Percentiles rank a stretch among this genome's conserved stretches.
Conservation (phyloP, 2,797 vertebrate genomes). For the Margarornis squamiger region DNA sequence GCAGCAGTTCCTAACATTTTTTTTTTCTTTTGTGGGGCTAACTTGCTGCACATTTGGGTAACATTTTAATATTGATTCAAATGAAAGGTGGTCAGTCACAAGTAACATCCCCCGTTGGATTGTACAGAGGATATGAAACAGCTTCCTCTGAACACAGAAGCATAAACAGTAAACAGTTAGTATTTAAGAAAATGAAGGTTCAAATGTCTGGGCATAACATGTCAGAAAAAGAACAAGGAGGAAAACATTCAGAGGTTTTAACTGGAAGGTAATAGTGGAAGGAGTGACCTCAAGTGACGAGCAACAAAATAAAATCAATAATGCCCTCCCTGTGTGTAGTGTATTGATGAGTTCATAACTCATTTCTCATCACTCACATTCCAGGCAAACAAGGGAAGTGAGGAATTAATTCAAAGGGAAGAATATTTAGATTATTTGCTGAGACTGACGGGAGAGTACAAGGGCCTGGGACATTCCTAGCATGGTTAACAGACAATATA, state of each 20-base stretch:
- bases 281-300: neutral
- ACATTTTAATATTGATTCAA: neutral
- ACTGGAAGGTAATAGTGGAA: neutral
- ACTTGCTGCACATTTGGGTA: neutral
- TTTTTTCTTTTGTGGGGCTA: neutral
- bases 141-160: neutral
- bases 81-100: neutral
- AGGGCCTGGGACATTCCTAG: neutral
- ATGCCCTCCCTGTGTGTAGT: neutral
- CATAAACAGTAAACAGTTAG: constrained; percentile 1
- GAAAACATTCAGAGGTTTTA: neutral
- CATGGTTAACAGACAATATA: neutral
- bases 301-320: neutral
- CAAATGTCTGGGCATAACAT: neutral
- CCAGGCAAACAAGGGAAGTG: neutral
- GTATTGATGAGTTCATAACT: neutral
- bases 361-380: neutral
- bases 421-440: neutral
- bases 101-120: neutral
- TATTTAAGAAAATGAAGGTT: neutral
- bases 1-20: neutral
- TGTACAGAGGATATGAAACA: neutral
- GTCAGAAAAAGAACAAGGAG: neutral
- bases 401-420: neutral
- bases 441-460: neutral